phyloP scores from a whole-genome alignment of 2,113 vertebrate species.

The Telmatochromis sp. region DNA sequence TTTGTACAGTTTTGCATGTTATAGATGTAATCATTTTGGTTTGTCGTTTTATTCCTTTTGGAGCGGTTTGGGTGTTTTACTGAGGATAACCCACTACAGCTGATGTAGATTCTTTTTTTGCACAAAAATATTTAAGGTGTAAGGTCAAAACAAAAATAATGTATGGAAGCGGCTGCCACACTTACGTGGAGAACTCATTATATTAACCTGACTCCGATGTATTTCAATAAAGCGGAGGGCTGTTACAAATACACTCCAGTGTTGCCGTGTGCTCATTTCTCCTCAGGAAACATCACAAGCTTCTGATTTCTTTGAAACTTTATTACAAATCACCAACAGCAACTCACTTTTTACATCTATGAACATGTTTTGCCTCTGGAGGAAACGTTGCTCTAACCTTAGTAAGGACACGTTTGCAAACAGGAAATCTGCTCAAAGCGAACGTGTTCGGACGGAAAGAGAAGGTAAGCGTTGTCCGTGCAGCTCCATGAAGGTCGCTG shows the following conservation, averaged over 20 bases:
- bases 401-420: slow-evolving; percentile 29
- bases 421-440: background rate
- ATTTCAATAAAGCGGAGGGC: slow-evolving; percentile 96
- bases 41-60: slow-evolving; percentile 72
- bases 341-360: slow-evolving; percentile 44
- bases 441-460: background rate
- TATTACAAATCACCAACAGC: slow-evolving; percentile 53
- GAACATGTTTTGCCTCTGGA: slow-evolving; percentile 28
- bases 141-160: slow-evolving; percentile 76
- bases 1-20: slow-evolving; percentile 99
- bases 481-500: no score
- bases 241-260: slow-evolving; percentile 70
- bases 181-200: slow-evolving; percentile 83
- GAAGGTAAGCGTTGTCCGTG: background rate
- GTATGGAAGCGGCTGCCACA: slow-evolving; percentile 80
- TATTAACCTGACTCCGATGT: slow-evolving; percentile 96
- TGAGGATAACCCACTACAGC: slow-evolving; percentile 86
- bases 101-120: slow-evolving; percentile 90
- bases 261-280: slow-evolving; percentile 11
- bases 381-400: slow-evolving; percentile 16
- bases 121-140: slow-evolving; percentile 97
- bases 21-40: slow-evolving; percentile 89
- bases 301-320: background rate
- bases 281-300: background rate
- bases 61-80: slow-evolving; percentile 80